Evolutionary conservation across 2,113 vertebrate genomes (phyloP), one percentile per base, ranked within the genome.

Genomic region (Colistium nudipinnis): DNA sequence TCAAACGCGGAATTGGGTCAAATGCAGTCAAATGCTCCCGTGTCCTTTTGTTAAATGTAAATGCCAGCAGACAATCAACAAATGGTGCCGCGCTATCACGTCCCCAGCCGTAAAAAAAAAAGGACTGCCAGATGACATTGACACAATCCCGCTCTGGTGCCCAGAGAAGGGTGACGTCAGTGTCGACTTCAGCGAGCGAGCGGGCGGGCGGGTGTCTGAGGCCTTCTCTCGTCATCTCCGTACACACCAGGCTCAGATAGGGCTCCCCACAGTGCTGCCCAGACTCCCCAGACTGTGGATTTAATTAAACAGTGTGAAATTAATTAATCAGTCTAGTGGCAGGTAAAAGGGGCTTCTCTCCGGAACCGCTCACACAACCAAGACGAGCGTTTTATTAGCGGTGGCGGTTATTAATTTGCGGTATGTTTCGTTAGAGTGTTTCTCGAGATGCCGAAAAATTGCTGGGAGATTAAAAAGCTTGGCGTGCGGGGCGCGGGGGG

Each of bases 101-200:
- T 82, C 76, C 63, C 61, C 52, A 27, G 76, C 78, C 74, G 70
- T 71, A 53, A 74, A 73, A 33, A 43, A n/a, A 63, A 77, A 76
- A 82, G 68, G 92, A 94, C 82, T 93, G 94, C 93, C 94, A 93
- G 56, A 74, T 80, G 83, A 84, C 82, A 94, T 93, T 77, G 88
- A 96, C 80, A 95, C 92, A 66, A 89, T 95, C 82, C 91, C 93
- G 94, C 86, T 94, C 93, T 66, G 92, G 93, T 64, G 90, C 90
- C 1, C 91, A 90, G 88, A 94, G 72, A 16, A 94, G 87, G 92
- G 91, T 84, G 91, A 94, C 80, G 92, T 96, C 87, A 92, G 83
- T 27, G 81, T 95, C 85, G 89, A 68, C 83, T 69, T 49, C 82
- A 91, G 85, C 78, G 81, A 93, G 91, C 92, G 94, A 91, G 85